Evolutionary conservation across 2,797 vertebrate species (phyloP).

Genomic region (Luscinia luscinia): DNA sequence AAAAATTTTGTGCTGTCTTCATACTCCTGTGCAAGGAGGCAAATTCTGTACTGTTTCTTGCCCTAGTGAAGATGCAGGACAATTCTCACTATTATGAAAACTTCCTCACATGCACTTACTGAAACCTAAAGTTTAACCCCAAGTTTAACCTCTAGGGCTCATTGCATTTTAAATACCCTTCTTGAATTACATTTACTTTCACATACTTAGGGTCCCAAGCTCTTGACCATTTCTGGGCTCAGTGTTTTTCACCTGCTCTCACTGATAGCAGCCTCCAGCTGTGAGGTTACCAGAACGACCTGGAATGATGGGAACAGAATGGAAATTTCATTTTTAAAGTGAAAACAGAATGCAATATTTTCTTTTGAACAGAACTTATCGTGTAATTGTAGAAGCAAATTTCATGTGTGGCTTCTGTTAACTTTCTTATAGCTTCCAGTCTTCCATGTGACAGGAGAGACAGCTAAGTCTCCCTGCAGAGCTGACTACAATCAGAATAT

Average conservation of each 20-base stretch:
- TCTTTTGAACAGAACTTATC: conserved; percentile 9
- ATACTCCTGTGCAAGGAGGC: neutral
- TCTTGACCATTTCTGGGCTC: neutral
- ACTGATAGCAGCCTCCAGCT: neutral
- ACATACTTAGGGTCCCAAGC: neutral
- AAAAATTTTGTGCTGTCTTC: neutral
- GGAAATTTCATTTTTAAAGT: neutral
- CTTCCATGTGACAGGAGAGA: conserved; percentile 1
- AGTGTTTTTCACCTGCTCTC: neutral
- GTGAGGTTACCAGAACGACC: neutral
- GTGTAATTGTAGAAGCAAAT: neutral
- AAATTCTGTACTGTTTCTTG: neutral
- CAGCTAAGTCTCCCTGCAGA: conserved; percentile 37
- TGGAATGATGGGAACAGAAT: neutral
- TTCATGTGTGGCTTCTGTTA: conserved; percentile 18
- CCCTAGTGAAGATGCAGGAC: too few relatives aligned
- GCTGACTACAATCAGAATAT: conserved; percentile 25
- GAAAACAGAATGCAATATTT: neutral
- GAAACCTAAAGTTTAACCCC: neutral
- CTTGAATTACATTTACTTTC: neutral
- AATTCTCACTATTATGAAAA: neutral
- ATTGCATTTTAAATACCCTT: neutral
- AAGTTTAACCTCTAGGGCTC: neutral
- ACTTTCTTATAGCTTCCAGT: neutral
- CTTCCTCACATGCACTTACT: neutral